Evolutionary conservation across 2,113 vertebrate species (phyloP), one percentile per base, ranked within the genome.

Genomic region (Halichoerus grypus): DNA sequence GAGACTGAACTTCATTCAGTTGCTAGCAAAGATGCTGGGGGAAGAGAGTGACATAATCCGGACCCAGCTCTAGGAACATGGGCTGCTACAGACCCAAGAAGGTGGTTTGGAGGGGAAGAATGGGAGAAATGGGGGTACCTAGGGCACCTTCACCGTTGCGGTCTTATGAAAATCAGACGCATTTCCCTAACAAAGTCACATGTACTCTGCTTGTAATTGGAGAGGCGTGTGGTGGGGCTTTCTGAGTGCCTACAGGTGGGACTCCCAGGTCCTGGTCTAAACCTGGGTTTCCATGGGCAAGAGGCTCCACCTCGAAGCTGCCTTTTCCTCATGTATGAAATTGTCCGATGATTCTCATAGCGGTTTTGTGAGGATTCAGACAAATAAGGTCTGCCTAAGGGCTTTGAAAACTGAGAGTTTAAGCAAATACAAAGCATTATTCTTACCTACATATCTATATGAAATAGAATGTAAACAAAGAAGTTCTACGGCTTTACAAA

Each of bases 401-500:
- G 46, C 55, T 94, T 92, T 84, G 65, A 85, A 84, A 90, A 76
- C n/a, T 76, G 31, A 76, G 49, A 89, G 28, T 82, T 69, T 67
- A 92, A 82, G 63, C 83, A 86, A 87, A 87, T 69, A 26, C 8
- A 85, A 94, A 36, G 28, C 49, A 80, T 69, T 83, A 1, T 83
- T 72, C 22, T 57, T 59, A 84, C 13, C 80, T 61, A n/a, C 4
- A 51, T 0, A 22, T 77, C 15, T 90, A 5, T 71, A 74, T 82
- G 16, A 92, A 94, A 65, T 71, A 51, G 39, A 95, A 91, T 95
- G 79, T 71, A 97, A 88, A 69, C 80, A 57, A 95, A 53, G n/a
- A 86, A 85, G 24, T 28, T 83, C 49, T 59, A 11, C 7, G 49
- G 18, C 14, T 91, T 91, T 36, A 57, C 6, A 59, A 79, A 94